phyloP scores from a whole-genome alignment of 2,797 vertebrate species.

The Morus bassanus region DNA sequence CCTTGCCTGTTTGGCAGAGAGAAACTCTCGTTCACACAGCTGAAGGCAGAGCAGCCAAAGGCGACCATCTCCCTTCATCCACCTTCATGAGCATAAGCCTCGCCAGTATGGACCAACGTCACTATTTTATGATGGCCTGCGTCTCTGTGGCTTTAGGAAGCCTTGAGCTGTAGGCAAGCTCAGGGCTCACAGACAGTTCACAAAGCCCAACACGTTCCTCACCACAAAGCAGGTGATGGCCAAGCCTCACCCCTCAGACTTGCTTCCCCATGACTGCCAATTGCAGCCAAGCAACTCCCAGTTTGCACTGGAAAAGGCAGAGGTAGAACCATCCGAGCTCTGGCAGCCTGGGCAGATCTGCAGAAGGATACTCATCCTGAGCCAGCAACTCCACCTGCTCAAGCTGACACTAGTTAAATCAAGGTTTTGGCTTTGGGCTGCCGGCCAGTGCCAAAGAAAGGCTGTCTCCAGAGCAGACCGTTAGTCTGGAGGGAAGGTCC shows the following conservation, averaged over 20 bases:
- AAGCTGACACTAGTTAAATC: background rate
- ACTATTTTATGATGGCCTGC: background rate
- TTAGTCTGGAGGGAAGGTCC: background rate
- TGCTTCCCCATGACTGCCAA: background rate
- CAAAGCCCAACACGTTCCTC: background rate
- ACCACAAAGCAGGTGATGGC: background rate
- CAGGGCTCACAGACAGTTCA: background rate
- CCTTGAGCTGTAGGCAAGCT: background rate
- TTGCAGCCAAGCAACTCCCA: background rate
- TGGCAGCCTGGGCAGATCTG: background rate
- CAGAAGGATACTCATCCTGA: background rate
- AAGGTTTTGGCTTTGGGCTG: background rate
- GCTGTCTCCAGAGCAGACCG: background rate
- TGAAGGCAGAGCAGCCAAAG: background rate
- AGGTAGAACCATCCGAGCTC: background rate
- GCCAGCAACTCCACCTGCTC: background rate
- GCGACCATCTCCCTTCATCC: background rate
- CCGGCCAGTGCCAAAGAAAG: background rate
- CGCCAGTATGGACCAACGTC: rapidly evolving
- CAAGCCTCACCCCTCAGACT: background rate
- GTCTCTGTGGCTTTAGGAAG: background rate
- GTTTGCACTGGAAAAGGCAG: background rate
- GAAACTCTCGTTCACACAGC: background rate
- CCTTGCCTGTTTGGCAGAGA: background rate
- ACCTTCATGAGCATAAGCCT: background rate